phyloP scores from a whole-genome alignment of 1,140 invertebrate species.

The Globodera ellingtonae region DNA sequence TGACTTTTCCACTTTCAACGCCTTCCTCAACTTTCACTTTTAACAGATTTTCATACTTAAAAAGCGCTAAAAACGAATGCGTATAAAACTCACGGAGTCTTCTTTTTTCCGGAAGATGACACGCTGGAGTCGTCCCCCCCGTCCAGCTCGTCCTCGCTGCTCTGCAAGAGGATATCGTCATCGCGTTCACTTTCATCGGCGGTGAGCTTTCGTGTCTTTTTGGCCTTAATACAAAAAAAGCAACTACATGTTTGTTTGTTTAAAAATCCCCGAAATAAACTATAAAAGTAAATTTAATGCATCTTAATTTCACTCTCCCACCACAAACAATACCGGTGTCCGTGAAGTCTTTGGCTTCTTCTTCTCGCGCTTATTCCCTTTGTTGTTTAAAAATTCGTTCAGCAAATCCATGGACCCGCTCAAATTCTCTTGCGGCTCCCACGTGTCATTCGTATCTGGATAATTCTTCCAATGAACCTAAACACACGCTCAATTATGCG shows the following conservation, averaged over 20 bases:
- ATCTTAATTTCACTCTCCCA: too few species aligned
- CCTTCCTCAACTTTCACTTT: neutral
- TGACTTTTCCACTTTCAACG: neutral
- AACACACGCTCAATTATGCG: neutral
- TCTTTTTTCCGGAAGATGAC: neutral
- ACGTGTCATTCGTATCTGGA: neutral
- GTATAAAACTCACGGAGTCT: neutral
- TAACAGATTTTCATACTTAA: too few species aligned
- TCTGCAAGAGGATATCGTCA: neutral
- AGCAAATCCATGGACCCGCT: neutral
- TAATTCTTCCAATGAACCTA: slow-evolving; percentile 28
- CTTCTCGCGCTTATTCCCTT: neutral
- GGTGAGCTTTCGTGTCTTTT: neutral
- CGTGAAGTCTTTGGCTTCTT: neutral
- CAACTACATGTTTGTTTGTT: too few species aligned
- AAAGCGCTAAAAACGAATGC: too few species aligned
- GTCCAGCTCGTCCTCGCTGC: neutral
- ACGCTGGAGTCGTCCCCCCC: neutral
- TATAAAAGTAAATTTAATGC: too few species aligned
- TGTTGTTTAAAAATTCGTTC: neutral
- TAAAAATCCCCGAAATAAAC: neutral
- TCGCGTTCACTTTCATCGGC: neutral
- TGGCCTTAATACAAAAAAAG: too few species aligned
- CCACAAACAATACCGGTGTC: neutral
- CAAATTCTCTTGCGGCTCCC: slow-evolving; percentile 22